phyloP scores from a whole-genome alignment of 2,797 vertebrate genomes.

The Oreonectes daqikongensis region DNA sequence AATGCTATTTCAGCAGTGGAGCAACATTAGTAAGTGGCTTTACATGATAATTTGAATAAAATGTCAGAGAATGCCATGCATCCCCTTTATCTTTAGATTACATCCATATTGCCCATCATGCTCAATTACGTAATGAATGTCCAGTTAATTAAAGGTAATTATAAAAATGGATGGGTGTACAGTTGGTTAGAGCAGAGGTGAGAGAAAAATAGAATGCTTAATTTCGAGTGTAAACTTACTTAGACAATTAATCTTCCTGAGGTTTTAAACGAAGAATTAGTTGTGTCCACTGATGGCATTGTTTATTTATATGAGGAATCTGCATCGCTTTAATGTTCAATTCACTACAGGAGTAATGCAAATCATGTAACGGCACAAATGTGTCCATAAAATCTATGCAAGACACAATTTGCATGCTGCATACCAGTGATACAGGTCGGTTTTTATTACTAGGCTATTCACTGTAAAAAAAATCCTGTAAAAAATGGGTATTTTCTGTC shows the following conservation, averaged over 20 bases:
- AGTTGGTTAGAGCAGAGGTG: slow-evolving; percentile 5
- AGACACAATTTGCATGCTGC: not conserved
- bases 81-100: slow-evolving; percentile 38
- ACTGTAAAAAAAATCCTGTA: no score
- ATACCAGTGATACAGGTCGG: not conserved
- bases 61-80: slow-evolving; percentile 42
- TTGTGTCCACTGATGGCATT: not conserved
- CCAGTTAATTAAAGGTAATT: slow-evolving; percentile 35
- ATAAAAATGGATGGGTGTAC: slow-evolving; percentile 20
- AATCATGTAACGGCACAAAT: not conserved
- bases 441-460: not conserved
- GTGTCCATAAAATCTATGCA: not conserved
- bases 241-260: not conserved
- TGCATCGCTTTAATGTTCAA: not conserved
- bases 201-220: not conserved
- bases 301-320: not conserved
- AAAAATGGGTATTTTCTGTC: no score
- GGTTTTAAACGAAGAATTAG: not conserved
- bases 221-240: not conserved
- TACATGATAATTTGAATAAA: slow-evolving; percentile 27
- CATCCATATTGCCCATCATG: slow-evolving; percentile 21
- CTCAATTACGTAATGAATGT: slow-evolving; percentile 38
- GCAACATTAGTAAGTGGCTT: slow-evolving; percentile 11
- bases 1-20: not conserved
- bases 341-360: not conserved